Percentiles rank a stretch among this genome's conserved stretches.
Evolutionary conservation across 2,888 invertebrate species (phyloP).

Genomic region (Allolobophora icterica): DNA sequence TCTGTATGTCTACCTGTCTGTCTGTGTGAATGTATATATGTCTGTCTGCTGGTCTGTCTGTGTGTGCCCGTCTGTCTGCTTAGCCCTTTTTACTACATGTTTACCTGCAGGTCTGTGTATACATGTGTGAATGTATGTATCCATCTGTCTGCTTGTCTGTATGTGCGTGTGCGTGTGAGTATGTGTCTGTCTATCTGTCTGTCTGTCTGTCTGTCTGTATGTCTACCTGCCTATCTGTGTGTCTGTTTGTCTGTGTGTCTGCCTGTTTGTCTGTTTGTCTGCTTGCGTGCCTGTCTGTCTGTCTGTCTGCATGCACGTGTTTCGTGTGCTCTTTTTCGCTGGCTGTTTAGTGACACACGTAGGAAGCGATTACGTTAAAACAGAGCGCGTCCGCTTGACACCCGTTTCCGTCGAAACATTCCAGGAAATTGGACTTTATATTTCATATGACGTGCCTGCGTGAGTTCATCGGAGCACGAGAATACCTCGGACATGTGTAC

Average conservation of each 20-base stretch:
- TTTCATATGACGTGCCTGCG: constrained; percentile 3
- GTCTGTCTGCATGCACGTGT: not conserved
- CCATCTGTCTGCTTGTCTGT: not conserved
- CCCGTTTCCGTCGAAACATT: constrained; percentile 22
- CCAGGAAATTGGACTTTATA: constrained; percentile 28
- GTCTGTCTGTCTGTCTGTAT: not conserved
- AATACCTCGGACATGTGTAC: not conserved
- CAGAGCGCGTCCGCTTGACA: not conserved
- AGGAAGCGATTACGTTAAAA: constrained; percentile 4
- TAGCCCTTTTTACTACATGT: not conserved
- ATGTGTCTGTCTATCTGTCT: not conserved
- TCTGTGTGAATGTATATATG: not conserved
- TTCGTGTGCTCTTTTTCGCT: not conserved
- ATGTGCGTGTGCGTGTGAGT: not conserved
- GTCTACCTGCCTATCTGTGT: not conserved
- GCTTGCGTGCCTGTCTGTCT: not conserved
- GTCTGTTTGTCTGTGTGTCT: not conserved
- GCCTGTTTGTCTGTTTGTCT: not conserved
- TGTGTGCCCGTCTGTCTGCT: not conserved
- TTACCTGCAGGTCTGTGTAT: not conserved
- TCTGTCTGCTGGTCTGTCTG: not conserved
- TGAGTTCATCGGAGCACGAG: not conserved
- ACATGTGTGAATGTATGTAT: not conserved
- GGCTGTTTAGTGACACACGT: not conserved
- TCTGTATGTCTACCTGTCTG: not conserved